A percentile compares a stretch with the other conserved stretches of the same genome.
Evolutionary conservation across 2,888 invertebrate species (phyloP).

Genomic region (Ichneumon xanthorius): DNA sequence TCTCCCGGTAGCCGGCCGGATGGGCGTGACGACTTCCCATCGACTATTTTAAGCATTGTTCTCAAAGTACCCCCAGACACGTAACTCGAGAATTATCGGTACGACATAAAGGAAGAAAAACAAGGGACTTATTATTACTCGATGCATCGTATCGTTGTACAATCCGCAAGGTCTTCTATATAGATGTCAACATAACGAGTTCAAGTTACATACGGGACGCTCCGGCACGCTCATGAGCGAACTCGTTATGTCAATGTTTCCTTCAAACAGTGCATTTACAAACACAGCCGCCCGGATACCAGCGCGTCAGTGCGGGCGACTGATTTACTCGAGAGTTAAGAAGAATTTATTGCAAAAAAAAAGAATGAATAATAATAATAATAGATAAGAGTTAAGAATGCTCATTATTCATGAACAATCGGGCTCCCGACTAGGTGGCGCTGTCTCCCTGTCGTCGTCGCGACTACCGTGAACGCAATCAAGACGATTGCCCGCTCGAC

Average conservation of each 20-base stretch:
- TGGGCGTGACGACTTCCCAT: slow-evolving; percentile 66
- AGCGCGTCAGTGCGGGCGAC: not conserved
- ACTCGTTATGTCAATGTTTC: not conserved
- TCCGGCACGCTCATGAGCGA: not conserved
- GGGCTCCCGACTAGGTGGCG: slow-evolving; percentile 5
- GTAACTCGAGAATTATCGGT: slow-evolving; percentile 57
- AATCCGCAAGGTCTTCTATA: not conserved
- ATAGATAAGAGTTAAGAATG: slow-evolving; percentile 27
- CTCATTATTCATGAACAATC: slow-evolving; percentile 39
- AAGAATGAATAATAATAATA: not conserved
- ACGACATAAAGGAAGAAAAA: slow-evolving; percentile 16
- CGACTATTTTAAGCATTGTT: slow-evolving; percentile 60
- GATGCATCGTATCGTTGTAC: not conserved
- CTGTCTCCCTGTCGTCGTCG: slow-evolving; percentile 59
- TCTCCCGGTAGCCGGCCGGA: slow-evolving; percentile 53
- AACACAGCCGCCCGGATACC: not conserved
- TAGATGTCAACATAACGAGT: not conserved
- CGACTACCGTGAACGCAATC: slow-evolving; percentile 74
- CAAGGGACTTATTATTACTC: not conserved
- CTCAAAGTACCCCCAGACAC: slow-evolving; percentile 58
- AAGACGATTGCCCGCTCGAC: slow-evolving; percentile 76
- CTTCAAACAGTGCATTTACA: not conserved
- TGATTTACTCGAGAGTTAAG: not conserved
- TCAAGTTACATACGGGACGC: not conserved
- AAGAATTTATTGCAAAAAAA: slow-evolving; percentile 1